phyloP scores from a whole-genome alignment of 2,888 invertebrate species.

The Blastobasis lacticolella region DNA sequence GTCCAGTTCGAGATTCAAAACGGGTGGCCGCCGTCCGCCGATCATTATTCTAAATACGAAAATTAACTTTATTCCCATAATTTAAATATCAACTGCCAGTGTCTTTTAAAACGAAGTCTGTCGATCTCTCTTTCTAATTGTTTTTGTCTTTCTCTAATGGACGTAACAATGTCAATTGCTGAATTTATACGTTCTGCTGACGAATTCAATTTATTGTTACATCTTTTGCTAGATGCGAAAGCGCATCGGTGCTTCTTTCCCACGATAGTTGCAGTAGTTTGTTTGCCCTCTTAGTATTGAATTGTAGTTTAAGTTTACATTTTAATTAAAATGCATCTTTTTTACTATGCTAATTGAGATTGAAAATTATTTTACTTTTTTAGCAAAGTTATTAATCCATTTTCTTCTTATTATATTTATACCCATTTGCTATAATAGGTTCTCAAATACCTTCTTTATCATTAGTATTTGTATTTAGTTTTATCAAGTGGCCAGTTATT shows the following conservation, averaged over 20 bases:
- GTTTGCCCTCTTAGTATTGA: background rate
- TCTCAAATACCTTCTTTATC: background rate
- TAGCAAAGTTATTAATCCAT: background rate
- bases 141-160: constrained; percentile 41
- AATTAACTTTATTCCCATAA: constrained; percentile 72
- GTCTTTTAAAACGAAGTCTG: constrained; percentile 23
- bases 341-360: background rate
- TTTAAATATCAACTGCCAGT: constrained; percentile 58
- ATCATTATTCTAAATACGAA: constrained; percentile 69
- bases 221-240: constrained; percentile 21
- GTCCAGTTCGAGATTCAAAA: constrained; percentile 60
- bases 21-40: constrained; percentile 64
- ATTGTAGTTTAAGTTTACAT: background rate
- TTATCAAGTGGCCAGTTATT: no score
- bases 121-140: constrained; percentile 22
- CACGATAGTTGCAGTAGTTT: constrained; percentile 30
- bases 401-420: background rate
- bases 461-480: no score
- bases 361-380: background rate
- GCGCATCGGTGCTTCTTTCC: constrained; percentile 41
- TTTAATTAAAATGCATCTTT: background rate
- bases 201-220: constrained; percentile 58
- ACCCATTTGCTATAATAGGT: no score
- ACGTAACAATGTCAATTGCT: constrained; percentile 49
- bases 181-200: constrained; percentile 57